These are phyloP conservation scores for Cantharis rustica DNA, from an alignment of 2,888 invertebrate genomes.

Conservation along the genomic window DNA sequence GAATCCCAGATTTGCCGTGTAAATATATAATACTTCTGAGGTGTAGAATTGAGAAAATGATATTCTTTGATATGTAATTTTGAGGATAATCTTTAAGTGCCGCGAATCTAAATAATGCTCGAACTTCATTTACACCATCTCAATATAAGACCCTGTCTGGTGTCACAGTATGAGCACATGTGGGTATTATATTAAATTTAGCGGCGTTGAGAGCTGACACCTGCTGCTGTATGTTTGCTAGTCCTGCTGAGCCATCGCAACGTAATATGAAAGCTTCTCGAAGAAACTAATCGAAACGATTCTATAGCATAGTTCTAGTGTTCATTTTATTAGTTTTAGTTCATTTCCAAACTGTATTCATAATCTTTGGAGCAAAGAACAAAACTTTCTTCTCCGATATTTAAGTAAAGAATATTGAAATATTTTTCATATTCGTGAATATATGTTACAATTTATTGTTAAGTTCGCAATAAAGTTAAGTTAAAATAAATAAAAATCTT, in stretches of 20 bases:
- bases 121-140: slow-evolving; percentile 23
- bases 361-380: neutral
- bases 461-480: too few species aligned
- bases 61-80: slow-evolving; percentile 19
- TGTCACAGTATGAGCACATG: slow-evolving; percentile 32
- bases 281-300: slow-evolving; percentile 17
- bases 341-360: neutral
- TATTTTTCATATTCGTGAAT: neutral
- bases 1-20: neutral
- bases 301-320: neutral
- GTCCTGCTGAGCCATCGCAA: slow-evolving; percentile 20
- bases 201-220: slow-evolving; percentile 38
- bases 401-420: neutral
- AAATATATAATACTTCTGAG: neutral
- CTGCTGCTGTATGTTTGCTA: slow-evolving; percentile 29
- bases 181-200: slow-evolving; percentile 39
- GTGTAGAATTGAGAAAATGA: neutral
- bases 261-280: slow-evolving; percentile 15
- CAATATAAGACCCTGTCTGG: slow-evolving; percentile 26
- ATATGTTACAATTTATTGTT: neutral
- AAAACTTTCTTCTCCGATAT: neutral
- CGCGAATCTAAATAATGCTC: slow-evolving; percentile 24
- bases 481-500: too few species aligned
- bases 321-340: slow-evolving; percentile 13
- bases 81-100: slow-evolving; percentile 15